Base-by-base conservation (phyloP, 2,113 vertebrate genomes). In the Nesogale talazaci region DNA sequence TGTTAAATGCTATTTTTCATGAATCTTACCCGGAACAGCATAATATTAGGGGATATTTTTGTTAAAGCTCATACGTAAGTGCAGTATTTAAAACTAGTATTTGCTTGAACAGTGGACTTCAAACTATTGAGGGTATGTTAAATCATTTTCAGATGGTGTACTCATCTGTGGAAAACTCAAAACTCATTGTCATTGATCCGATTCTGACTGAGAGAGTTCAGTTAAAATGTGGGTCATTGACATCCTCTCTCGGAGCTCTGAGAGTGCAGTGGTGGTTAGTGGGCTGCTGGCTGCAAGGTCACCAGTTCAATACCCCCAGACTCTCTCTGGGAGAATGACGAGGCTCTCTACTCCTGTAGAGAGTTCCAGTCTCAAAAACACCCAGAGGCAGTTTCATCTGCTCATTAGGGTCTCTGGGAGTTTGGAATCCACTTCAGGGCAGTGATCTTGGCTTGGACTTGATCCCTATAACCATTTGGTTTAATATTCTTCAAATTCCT, bases 1-100 rank as follows among this genome's bases (percentile, higher is more conserved):
- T 87, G 46, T 63, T 69, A 88, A 17, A 27, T 74, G 6, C 5
- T 74, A 15, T 94, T 46, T 38, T 38, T 81, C 57, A 15, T 84
- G 20, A 34, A 29, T 83, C 20, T 89, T 88, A 1, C 22, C 70
- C 82, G 86, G 11, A 77, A 69, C 4, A 23, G 0, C 12, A 52
- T 74, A 8, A 40, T 88, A 40, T 61, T 74, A 42, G 46, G 20
- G 25, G 9, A 42, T 81, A 90, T 75, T 84, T 46, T 17, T 85
- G 59, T 79, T 72, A 29, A 79, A 80, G 59, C 70, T 89, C 78
- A 57, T 86, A 74, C 9, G 25, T 12, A 52, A 3, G 69, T 1
- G 88, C 92, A 59, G 61, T n/a, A 46, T 46, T 79, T 79, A 81
- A 57, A 80, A 88, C 19, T 59, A 86, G 20, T 75, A 42, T 89